Conservation (phyloP, 2,797 vertebrate species). For the Syncerus caffer region DNA sequence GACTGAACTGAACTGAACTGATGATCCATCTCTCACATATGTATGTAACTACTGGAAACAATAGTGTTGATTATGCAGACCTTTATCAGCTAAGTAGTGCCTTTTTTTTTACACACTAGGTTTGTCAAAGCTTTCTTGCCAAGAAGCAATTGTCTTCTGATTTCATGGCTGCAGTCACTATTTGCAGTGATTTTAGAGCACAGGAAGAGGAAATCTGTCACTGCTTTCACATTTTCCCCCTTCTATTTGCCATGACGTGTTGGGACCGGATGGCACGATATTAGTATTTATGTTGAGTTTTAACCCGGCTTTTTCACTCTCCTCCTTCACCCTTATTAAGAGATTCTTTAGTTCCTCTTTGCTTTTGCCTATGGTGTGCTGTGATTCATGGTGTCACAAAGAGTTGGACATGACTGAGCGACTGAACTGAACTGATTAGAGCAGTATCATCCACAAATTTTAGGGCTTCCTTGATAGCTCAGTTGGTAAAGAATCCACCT, state of each 20-base stretch:
- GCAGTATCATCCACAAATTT: background rate
- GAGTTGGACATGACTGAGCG: too few species aligned
- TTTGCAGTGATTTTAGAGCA: background rate
- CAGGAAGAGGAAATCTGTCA: background rate
- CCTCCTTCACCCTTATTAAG: background rate
- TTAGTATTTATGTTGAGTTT: background rate
- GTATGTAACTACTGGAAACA: background rate
- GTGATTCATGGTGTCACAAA: too few species aligned
- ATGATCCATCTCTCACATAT: background rate
- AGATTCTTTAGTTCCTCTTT: background rate
- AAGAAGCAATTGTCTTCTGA: background rate
- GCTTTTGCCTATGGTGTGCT: background rate
- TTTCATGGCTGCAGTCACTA: background rate
- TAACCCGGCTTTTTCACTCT: background rate
- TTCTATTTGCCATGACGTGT: background rate
- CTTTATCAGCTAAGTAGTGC: background rate
- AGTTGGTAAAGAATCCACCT: fast-evolving
- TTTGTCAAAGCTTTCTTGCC: background rate
- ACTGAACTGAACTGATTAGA: background rate
- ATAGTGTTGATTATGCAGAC: background rate
- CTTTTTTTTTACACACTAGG: background rate
- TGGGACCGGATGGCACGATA: fast-evolving
- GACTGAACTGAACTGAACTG: background rate
- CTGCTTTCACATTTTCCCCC: background rate
- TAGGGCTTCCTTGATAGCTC: background rate